Base-by-base conservation (phyloP, 2,797 vertebrate species). In the Mormyrops boulengeri region DNA sequence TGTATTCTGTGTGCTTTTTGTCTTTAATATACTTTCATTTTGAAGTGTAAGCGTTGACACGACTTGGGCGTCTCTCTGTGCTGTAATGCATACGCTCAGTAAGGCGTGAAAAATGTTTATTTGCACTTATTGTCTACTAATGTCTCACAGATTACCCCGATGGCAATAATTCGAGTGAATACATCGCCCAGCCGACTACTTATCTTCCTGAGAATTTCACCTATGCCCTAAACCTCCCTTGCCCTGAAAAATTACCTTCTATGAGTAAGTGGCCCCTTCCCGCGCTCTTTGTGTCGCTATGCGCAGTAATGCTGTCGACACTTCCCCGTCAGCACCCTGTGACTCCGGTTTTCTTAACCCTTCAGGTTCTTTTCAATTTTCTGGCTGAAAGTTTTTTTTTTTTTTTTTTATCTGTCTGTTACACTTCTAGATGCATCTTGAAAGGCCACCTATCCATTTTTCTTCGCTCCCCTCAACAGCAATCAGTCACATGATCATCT, bases 161-260 rank as follows among this genome's bases (percentile, higher is more conserved):
- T 93, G 97, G 98, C 92, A 98, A 92, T 94, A 99, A 98, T 95
- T 97, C 98, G 90, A 99, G 97, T 92, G 98, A 99, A 93, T 98
- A 95, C 91, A 92, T 97, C 94, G 95, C 96, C 92, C 98, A 99
- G 94, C 97, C 97, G 89, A 97, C 97, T 88, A 95, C 97, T 49
- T 99, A 98, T 94, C 97, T 99, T 92, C 98, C 98, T 53, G 98
- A 98, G 95, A 99, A 99, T 94, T 99, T 99, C 95, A 98, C 97
- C 69, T 98, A 98, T 57, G 96, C 96, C 93, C 96, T 97, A 91
- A 96, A 96, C 92, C 96, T 98, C 90, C 96, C 97, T 91, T 99
- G 98, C 92, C 98, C 98, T 80, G 97, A 99, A 93, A 97, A 98
- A 92, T 96, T 99, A 95, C 98, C 98, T 97, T 98, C 97, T 92